Evolutionary conservation across 2,797 vertebrate species (phyloP), one percentile per base, ranked within the genome.

Genomic region (Tarsius wallacei): DNA sequence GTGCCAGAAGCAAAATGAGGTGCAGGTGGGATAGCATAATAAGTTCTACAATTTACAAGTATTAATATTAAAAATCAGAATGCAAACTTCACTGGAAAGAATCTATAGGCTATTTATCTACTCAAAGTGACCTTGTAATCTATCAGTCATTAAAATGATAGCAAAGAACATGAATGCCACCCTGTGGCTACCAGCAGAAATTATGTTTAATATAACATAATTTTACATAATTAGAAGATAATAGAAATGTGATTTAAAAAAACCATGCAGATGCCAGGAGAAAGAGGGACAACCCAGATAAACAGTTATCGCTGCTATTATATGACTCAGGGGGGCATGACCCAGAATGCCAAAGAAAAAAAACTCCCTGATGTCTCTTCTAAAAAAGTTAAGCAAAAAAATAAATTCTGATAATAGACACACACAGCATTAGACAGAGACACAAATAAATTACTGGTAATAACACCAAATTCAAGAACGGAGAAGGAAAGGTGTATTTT

Each of bases 101-200:
- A 61, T 77, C 95, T 92, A 89, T 94, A 55, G 61, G 95, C 64
- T 98, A 96, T 98, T 98, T 98, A 88, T 97, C 97, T 94, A 94
- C 28, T 96, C 96, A 96, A 97, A 99, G 97, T 99, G 98, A 99
- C 99, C 99, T 99, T 98, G 98, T 95, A 96, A 98, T 98, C 97
- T 74, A 90, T 97, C 97, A 97, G 90, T 98, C 98, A 98, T 98
- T 98, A 98, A 98, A 98, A 97, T 94, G 97, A 16, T 97, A 95
- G 97, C 96, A 31, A 98, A 99, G 99, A 98, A 94, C 99, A 92
- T 89, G 88, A 98, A 99, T 99, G 99, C 99, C 99, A 99, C 99
- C 99, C 95, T 99, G 99, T 99, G 99, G 99, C 92, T 98, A 91
- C 87, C 83, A 93, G 47, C 90, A 98, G 98, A 98, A 98, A 97